Evolutionary conservation across 2,797 vertebrate genomes (phyloP), one percentile per base, ranked within the genome.

Genomic region (Pachyuromys duprasi): DNA sequence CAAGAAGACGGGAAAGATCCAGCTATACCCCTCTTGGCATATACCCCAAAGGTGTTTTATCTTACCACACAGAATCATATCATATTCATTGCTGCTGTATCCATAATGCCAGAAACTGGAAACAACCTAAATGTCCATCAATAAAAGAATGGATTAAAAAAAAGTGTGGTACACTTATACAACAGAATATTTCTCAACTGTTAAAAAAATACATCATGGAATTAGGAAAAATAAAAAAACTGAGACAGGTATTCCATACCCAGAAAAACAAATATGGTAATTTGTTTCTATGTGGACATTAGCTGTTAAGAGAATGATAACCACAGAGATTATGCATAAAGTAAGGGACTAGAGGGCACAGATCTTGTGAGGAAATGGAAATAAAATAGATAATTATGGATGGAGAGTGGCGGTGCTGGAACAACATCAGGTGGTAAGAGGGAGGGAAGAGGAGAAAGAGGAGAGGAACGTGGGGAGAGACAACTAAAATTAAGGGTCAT

Each of bases 361-460:
- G 5, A 26, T 39, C 12, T 26, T 57, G 9, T 55, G n/a, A 60
- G 33, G 22, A 60, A 36, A 80, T 22, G 33, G 5, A 81, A 81
- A 39, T 39, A 39, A 13, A 81, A 17, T 28, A 81, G 20, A 39
- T 60, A 14, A 39, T 39, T 39, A 81, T 62, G 36, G 24, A 62
- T 60, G 12, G 3, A 62, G 3, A 39, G 8, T 55, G n/a, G 8
- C 11, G 11, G 17, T 55, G 4, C 33, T 55, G 8, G 18, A 15
- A 81, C 13, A 60, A 39, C 13, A 28, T 62, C 24, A 62, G 57
- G 24, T 28, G 24, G 6, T 26, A 55, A 80, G 33, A 53, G 15
- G 49, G 2, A 11, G 15, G 3, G n/a, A 3, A 8, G 6, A 5
- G 39, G n/a, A n/a, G n/a, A n/a, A n/a, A n/a, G 7, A 39, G 36